phyloP scores from a whole-genome alignment of 2,113 vertebrate genomes.

The Ochotona princeps region DNA sequence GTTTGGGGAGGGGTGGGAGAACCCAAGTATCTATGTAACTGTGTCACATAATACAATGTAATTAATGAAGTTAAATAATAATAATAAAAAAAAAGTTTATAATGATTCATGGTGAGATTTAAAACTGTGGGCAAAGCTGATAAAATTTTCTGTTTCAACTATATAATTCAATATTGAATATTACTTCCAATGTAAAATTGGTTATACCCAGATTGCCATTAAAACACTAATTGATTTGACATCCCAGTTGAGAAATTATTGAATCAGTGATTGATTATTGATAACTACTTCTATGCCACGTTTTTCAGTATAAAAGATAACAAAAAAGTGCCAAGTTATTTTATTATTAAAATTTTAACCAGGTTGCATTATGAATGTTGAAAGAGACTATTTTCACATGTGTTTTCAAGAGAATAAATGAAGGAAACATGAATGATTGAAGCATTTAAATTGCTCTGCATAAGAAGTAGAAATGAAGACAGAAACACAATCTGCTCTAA shows the following conservation, averaged over 20 bases:
- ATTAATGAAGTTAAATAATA: no score
- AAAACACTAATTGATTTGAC: slow-evolving; percentile 73
- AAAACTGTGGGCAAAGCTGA: not conserved
- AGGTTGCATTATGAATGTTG: not conserved
- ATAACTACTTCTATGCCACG: not conserved
- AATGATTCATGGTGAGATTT: not conserved
- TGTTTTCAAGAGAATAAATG: not conserved
- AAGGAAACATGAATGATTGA: not conserved
- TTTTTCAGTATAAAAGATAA: not conserved
- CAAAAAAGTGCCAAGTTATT: not conserved
- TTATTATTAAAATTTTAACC: not conserved
- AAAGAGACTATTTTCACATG: not conserved
- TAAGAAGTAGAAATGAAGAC: not conserved
- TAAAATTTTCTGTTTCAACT: not conserved
- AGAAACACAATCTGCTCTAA: not conserved
- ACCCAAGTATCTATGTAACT: no score
- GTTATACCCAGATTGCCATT: slow-evolving; percentile 37
- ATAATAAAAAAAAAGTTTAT: not conserved
- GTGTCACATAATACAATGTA: no score
- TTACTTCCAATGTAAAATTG: slow-evolving; percentile 24
- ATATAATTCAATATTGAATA: slow-evolving; percentile 58
- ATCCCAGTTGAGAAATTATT: slow-evolving; percentile 68
- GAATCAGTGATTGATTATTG: slow-evolving; percentile 57
- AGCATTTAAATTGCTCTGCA: not conserved
- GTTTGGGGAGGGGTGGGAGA: no score